These are phyloP conservation scores for Eospalax fontanierii DNA, from an alignment of 2,797 vertebrate species.

Conservation along the genomic window DNA sequence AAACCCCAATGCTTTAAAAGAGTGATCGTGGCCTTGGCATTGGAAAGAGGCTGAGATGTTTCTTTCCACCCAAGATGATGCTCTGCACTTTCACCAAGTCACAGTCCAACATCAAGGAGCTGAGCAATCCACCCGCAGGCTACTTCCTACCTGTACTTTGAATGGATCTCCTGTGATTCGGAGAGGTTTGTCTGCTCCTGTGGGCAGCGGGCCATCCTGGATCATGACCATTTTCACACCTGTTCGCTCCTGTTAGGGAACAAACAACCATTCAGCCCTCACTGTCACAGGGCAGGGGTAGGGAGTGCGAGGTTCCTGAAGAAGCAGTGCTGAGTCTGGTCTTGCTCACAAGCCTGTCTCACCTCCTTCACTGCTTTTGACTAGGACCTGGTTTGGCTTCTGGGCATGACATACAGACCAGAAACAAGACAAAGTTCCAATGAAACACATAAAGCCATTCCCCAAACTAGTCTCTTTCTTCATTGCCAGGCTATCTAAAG, in stretches of 20 bases:
- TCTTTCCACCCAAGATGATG: not conserved
- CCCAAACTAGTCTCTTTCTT: not conserved
- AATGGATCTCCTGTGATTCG: conserved; percentile 98
- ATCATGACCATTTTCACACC: conserved; percentile 99
- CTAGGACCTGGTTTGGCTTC: not conserved
- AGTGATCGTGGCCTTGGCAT: not conserved
- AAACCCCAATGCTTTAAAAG: not conserved
- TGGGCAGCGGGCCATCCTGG: conserved; percentile 98
- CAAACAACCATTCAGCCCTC: conserved; percentile 66
- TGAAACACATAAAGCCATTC: rapidly evolving
- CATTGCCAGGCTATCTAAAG: rapidly evolving
- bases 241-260: conserved; percentile 95
- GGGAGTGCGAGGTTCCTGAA: too few species aligned
- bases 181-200: conserved; percentile 98
- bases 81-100: too few species aligned
- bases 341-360: not conserved
- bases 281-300: rapidly evolving
- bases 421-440: not conserved
- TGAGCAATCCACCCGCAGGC: rapidly evolving
- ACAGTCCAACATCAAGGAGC: rapidly evolving
- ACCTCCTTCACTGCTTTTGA: not conserved
- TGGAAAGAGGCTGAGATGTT: not conserved
- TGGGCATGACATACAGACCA: too few species aligned
- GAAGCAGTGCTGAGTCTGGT: not conserved
- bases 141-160: conserved; percentile 96